Conservation (phyloP, 2,113 vertebrate genomes). For the Malurus elegans region DNA sequence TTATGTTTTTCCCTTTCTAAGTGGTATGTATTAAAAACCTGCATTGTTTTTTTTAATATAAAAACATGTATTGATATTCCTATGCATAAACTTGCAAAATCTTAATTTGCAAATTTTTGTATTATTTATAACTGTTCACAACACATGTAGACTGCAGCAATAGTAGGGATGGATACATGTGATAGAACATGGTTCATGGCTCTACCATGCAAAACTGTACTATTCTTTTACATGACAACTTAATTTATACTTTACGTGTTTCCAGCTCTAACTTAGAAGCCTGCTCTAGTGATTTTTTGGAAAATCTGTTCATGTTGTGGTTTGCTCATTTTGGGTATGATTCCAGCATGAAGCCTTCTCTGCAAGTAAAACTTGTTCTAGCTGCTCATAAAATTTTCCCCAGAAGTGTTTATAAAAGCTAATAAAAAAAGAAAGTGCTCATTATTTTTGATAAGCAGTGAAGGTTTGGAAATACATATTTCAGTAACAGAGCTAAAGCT, state of each 20-base stretch:
- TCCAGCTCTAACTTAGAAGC: neutral
- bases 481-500: slow-evolving; percentile 56
- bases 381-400: slow-evolving; percentile 78
- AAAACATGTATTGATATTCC: neutral
- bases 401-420: slow-evolving; percentile 78
- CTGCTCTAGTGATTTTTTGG: slow-evolving; percentile 40
- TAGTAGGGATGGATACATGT: neutral
- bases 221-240: slow-evolving; percentile 9
- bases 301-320: slow-evolving; percentile 56
- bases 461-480: slow-evolving; percentile 74
- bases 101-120: neutral
- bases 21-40: neutral
- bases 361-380: slow-evolving; percentile 72
- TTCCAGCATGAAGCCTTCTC: slow-evolving; percentile 64
- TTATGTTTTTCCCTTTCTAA: neutral
- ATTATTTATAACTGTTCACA: neutral
- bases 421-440: slow-evolving; percentile 77
- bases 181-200: neutral
- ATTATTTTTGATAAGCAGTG: slow-evolving; percentile 78
- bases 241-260: slow-evolving; percentile 33
- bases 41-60: neutral
- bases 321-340: slow-evolving; percentile 72
- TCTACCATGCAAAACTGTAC: neutral
- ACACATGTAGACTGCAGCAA: neutral
- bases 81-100: neutral